phyloP scores from a whole-genome alignment of 1,140 invertebrate genomes.

The Euura lappo region DNA sequence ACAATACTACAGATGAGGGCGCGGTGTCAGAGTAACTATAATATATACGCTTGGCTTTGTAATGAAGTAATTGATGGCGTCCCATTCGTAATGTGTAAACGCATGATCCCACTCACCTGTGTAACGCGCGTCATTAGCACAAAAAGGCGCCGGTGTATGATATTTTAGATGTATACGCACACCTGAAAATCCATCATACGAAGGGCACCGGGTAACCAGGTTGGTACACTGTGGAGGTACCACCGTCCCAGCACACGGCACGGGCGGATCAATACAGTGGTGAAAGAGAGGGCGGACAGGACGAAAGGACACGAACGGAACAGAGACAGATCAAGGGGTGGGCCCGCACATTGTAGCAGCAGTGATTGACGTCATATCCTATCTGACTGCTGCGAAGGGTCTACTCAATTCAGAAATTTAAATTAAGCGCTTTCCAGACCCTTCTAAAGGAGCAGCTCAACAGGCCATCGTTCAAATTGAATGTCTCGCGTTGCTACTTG shows the following conservation, averaged over 20 bases:
- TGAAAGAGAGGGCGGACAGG: not conserved
- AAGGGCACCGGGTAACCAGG: not conserved
- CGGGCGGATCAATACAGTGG: not conserved
- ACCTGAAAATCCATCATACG: no score
- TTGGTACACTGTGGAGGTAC: not conserved
- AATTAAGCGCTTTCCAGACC: not conserved
- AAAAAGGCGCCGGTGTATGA: no score
- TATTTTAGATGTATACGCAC: no score
- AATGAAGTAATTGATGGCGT: no score
- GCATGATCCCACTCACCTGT: no score
- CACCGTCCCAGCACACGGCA: not conserved
- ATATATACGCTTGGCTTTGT: no score
- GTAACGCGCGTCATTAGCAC: no score
- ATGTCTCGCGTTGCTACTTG: no score
- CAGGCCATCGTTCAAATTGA: no score
- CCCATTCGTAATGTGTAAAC: no score
- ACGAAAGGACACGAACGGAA: not conserved
- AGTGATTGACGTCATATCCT: not conserved
- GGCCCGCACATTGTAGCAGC: not conserved
- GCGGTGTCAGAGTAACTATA: no score
- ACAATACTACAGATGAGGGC: no score
- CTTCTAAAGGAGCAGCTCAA: not conserved
- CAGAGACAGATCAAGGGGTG: not conserved
- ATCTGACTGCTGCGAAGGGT: not conserved
- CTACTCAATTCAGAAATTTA: not conserved